These are phyloP conservation scores for Pantelozetes paolii DNA, from an alignment of 2,888 invertebrate species.

Conservation along the genomic window DNA sequence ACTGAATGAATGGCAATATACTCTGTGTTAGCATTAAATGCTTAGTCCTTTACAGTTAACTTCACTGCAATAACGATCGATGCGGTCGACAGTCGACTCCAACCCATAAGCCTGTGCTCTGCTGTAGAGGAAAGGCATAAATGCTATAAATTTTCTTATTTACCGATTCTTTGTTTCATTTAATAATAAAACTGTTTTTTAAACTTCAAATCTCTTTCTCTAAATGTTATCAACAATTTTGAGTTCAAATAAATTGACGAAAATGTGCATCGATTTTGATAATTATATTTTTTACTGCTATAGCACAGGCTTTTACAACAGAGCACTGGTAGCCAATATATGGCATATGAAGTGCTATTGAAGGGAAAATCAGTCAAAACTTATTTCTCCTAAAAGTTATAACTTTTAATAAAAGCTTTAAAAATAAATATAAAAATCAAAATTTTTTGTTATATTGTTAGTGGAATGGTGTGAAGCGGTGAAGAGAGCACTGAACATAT, in stretches of 20 bases:
- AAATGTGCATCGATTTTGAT: slow-evolving; percentile 31
- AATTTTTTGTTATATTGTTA: not conserved
- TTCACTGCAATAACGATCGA: slow-evolving; percentile 27
- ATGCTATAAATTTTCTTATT: slow-evolving; percentile 33
- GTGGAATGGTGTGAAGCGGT: not conserved
- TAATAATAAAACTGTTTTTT: slow-evolving; percentile 33
- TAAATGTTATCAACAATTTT: slow-evolving; percentile 33
- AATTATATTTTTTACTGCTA: slow-evolving; percentile 36
- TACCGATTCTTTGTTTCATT: slow-evolving; percentile 28
- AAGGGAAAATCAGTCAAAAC: not conserved
- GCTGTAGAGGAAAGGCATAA: not conserved
- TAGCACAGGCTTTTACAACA: no score
- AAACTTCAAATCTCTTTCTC: slow-evolving; percentile 4
- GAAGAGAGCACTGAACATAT: slow-evolving; percentile 7
- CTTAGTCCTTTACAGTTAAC: slow-evolving; percentile 23
- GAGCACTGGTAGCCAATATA: no score
- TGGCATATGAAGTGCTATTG: no score
- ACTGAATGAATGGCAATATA: slow-evolving; percentile 25
- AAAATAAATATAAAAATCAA: slow-evolving; percentile 5
- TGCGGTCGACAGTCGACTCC: not conserved
- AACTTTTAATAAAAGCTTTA: slow-evolving; percentile 22
- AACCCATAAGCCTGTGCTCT: not conserved
- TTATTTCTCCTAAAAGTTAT: slow-evolving; percentile 18
- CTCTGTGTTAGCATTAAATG: not conserved
- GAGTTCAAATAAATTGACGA: slow-evolving; percentile 26